Base-by-base conservation (phyloP, 2,113 vertebrate species). In the Coptodon rendalli region DNA sequence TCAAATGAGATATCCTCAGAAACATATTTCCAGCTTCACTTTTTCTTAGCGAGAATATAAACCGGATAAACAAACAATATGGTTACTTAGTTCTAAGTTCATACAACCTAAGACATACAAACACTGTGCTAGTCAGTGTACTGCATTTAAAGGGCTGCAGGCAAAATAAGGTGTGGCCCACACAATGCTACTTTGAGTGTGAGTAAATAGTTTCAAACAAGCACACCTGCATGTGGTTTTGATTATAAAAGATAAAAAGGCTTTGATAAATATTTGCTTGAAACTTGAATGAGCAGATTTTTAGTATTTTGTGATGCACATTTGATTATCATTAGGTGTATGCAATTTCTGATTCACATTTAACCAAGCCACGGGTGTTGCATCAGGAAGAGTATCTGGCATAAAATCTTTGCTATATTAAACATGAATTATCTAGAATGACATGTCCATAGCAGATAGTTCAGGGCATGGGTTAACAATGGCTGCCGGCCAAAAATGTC, bases 51-150 rank as follows among this genome's bases (percentile, higher is more conserved):
- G 0, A 66, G 29, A 66, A 66, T n/a, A n/a, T 36, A 38, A 66
- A 12, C 61, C n/a, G 17, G 34, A 38, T 66, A n/a, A 66, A 66
- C 0, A 19, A 66, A n/a, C 0, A 38, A 2, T 38, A 11, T 1
- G 6, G 61, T 66, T 66, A 0, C 34, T n/a, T 36, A 66, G 31
- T 34, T 63, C 59, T 63, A 34, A 38, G 31, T 19, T 38, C 34
- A 22, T 68, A 68, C 61, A 38, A 0, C 19, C 61, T 68, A 5
- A 68, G 34, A 38, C 34, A 38, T 22, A 13, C 61, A 68, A n/a
- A 68, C 31, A 2, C 61, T 5, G 31, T 36, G 61, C 29, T 61
- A 10, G 17, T 36, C 59, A 63, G 61, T 9, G 16, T 38, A 0
- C 17, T 36, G 61, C 61, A 36, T 34, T 66, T 34, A 66, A 36